Conservation (phyloP, 2,888 invertebrate species). For the Leucophenga montana region DNA sequence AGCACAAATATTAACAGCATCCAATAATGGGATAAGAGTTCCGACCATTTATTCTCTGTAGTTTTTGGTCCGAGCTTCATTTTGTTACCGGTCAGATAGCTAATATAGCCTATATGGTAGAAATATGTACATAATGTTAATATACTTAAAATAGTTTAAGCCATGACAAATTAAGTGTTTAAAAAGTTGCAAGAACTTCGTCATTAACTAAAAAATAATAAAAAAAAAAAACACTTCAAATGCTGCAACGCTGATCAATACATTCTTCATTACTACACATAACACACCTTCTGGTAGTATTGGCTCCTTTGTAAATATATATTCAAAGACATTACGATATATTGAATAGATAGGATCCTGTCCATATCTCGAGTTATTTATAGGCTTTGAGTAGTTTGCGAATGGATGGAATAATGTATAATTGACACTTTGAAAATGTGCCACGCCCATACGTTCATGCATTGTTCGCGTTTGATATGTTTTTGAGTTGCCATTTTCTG, state of each 20-base stretch:
- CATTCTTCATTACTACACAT: no score
- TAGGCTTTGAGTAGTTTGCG: constrained; percentile 48
- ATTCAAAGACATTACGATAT: constrained; percentile 36
- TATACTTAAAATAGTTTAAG: no score
- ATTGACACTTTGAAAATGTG: constrained; percentile 44
- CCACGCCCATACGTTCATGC: constrained; percentile 47
- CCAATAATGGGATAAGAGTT: constrained; percentile 74
- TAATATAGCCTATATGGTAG: constrained; percentile 63
- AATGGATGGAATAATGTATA: constrained; percentile 43
- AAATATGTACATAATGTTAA: no score
- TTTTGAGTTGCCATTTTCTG: no score
- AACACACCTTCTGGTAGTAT: constrained; percentile 52
- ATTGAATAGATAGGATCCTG: no score
- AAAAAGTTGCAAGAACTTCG: no score
- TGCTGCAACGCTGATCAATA: no score
- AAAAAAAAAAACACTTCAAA: no score
- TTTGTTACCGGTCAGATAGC: constrained; percentile 42
- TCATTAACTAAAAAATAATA: no score
- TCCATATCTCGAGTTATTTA: constrained; percentile 32
- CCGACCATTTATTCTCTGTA: constrained; percentile 73
- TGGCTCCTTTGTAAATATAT: constrained; percentile 35
- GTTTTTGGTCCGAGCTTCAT: constrained; percentile 59
- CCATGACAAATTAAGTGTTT: no score
- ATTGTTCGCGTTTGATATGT: no score
- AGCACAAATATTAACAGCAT: constrained; percentile 77